These are phyloP conservation scores for Dreissena polymorpha DNA, from an alignment of 1,140 invertebrate genomes.

Conservation along the genomic window DNA sequence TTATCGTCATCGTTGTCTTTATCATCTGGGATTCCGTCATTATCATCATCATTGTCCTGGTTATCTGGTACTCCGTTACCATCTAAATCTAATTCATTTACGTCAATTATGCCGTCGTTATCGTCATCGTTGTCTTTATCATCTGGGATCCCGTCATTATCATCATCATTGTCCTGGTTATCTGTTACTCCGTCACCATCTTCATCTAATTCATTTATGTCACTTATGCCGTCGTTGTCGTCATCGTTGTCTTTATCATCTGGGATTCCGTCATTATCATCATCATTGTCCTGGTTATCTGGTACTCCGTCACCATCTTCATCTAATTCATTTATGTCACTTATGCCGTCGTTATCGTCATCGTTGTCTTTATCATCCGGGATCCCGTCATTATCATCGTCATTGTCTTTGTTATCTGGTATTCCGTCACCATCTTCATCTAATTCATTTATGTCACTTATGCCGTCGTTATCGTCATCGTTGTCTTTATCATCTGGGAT, in stretches of 20 bases:
- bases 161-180: slow-evolving; percentile 66
- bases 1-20: slow-evolving; percentile 58
- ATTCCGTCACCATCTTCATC: slow-evolving; percentile 68
- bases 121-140: slow-evolving; percentile 65
- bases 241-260: slow-evolving; percentile 67
- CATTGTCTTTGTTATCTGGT: slow-evolving; percentile 61
- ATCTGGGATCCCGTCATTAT: slow-evolving; percentile 74
- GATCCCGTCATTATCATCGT: slow-evolving; percentile 65
- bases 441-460: slow-evolving; percentile 61
- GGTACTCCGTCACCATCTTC: slow-evolving; percentile 73
- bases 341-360: slow-evolving; percentile 73
- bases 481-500: slow-evolving; percentile 63
- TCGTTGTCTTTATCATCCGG: slow-evolving; percentile 69
- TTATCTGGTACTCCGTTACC: slow-evolving; percentile 62
- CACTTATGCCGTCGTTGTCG: slow-evolving; percentile 66
- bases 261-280: slow-evolving; percentile 56
- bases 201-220: slow-evolving; percentile 63
- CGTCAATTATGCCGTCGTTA: slow-evolving; percentile 69
- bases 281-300: slow-evolving; percentile 42
- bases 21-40: slow-evolving; percentile 56
- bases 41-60: slow-evolving; percentile 61
- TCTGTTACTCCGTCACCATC: slow-evolving; percentile 69
- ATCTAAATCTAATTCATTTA: slow-evolving; percentile 61
- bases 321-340: slow-evolving; percentile 58
- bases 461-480: slow-evolving; percentile 65